Evolutionary conservation across 2,888 invertebrate genomes (phyloP).

Genomic region (Cheilosia urbana): DNA sequence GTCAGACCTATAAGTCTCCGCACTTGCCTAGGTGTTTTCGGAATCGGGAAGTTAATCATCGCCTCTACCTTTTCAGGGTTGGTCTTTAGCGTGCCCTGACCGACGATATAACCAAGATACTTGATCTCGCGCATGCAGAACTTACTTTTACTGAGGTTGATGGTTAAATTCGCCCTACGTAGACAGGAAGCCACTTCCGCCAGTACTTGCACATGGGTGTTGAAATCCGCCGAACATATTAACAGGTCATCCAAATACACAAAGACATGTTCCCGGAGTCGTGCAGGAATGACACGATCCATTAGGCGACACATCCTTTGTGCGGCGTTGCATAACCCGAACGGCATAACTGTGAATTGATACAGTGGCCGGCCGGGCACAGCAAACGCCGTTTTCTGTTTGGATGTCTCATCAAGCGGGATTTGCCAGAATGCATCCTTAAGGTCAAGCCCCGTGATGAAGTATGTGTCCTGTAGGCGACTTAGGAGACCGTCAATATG

Average conservation of each 20-base stretch:
- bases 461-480: conserved; percentile 59
- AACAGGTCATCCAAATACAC: too few species aligned
- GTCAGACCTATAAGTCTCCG: too few species aligned
- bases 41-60: too few species aligned
- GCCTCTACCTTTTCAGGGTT: too few species aligned
- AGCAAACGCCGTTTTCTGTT: conserved; percentile 13
- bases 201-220: neutral
- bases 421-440: conserved; percentile 46
- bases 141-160: neutral
- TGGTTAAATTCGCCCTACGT: conserved; percentile 2
- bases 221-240: neutral
- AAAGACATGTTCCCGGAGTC: neutral
- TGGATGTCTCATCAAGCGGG: neutral
- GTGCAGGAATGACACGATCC: neutral
- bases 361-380: conserved; percentile 6
- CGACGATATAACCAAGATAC: neutral
- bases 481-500: conserved; percentile 66
- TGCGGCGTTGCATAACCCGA: conserved; percentile 2
- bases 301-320: neutral
- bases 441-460: conserved; percentile 42
- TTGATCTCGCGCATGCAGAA: too few species aligned
- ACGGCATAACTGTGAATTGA: conserved; percentile 16
- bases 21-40: too few species aligned
- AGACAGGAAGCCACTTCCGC: conserved; percentile 12
- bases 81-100: neutral